Evolutionary conservation across 2,888 invertebrate species (phyloP), one percentile per base, ranked within the genome.

Genomic region (Sarcophaga subvicina): DNA sequence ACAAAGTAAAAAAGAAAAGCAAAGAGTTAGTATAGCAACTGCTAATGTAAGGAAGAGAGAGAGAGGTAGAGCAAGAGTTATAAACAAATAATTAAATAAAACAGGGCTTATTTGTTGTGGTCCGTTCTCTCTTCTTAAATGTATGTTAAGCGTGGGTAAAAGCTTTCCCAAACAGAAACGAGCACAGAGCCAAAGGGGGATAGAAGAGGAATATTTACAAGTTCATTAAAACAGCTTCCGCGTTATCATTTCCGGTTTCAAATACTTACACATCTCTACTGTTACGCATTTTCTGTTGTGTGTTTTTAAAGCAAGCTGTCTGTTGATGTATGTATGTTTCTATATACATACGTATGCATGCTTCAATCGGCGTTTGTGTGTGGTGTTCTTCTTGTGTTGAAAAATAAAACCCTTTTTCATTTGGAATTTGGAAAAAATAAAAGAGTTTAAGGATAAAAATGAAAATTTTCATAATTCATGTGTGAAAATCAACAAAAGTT

Each of bases 161-260:
- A 37, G 37, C 20, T 25, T 59, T 49, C 60, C 8, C 72, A 47
- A 83, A 83, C 11, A 17, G 60, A 60, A 64, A 54, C 70, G 37
- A 70, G 64, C 76, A 54, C 76, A 54, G 2, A 11, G 12, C 4
- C n/a, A 60, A 14, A 22, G 14, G 60, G 54, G 64, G 25, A 37
- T 10, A 54, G 17, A 17, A 37, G 12, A 27, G 10, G 37, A 12
- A 90, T 89, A 89, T 91, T 90, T 90, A 91, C 89, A 88, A 90
- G 90, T 92, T 91, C 91, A 91, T 91, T 91, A 91, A 90, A 89
- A 89, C 91, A 90, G 92, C 91, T 91, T 91, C 90, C 92, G 90
- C 90, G 89, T 91, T 91, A 91, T 90, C 89, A 91, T 91, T 91
- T 91, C 91, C 92, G 89, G 54, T 66, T 79, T 63, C 17, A 78